Percentiles rank a stretch among this genome's conserved stretches.
Evolutionary conservation across 30 jellyfish, hydroid and myxozoan genomes (phyloP).

Genomic region (Nemopilema nomurai): DNA sequence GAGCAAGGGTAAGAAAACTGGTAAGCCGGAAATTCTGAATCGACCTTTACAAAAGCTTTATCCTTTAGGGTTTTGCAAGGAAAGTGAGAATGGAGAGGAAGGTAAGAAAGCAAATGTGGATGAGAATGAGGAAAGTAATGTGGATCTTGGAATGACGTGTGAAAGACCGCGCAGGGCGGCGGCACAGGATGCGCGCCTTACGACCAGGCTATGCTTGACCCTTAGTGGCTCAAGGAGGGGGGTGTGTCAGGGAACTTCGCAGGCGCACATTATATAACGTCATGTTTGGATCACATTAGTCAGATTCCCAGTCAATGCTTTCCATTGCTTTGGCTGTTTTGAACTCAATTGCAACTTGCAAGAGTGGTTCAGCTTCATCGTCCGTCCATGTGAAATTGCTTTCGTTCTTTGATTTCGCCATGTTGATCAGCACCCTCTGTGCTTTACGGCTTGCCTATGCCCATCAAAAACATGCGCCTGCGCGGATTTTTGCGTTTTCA

Average conservation of each 20-base stretch:
- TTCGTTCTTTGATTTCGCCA: background rate
- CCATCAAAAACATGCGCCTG: background rate
- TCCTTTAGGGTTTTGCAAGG: background rate
- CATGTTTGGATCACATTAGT: too few species aligned
- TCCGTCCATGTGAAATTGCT: constrained; percentile 41
- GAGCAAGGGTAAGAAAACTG: constrained; percentile 2
- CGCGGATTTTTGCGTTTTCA: constrained; percentile 4
- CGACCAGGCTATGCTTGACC: background rate
- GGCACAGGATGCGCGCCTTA: background rate
- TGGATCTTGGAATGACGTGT: background rate
- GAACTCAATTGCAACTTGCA: constrained; percentile 21
- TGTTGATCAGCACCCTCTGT: background rate
- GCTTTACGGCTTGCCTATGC: background rate
- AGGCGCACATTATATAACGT: too few species aligned
- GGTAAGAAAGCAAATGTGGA: background rate
- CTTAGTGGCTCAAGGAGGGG: constrained; percentile 6
- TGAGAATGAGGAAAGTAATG: background rate
- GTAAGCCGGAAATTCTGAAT: background rate
- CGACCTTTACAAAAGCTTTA: constrained; percentile 6
- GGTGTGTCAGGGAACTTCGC: background rate
- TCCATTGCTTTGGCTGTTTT: constrained; percentile 23
- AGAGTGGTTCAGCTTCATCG: constrained; percentile 34
- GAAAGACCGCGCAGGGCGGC: constrained; percentile 5
- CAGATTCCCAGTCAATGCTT: constrained; percentile 46
- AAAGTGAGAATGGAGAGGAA: background rate